Base-by-base conservation (phyloP, 2,797 vertebrate genomes). In the Sebastes goodei region DNA sequence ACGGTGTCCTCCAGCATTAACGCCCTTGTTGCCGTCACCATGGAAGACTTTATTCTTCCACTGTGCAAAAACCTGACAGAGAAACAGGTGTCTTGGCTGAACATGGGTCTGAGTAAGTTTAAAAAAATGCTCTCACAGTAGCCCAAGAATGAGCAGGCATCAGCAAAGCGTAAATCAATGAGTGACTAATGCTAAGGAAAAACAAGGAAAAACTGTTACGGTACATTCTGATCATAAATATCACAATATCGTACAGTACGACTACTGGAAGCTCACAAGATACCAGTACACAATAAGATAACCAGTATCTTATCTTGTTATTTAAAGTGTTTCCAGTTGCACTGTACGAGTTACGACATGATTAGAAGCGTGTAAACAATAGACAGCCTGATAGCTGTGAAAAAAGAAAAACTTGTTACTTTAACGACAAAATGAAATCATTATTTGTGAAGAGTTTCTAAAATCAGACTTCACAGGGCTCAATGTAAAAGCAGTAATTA, bases 1-100 rank as follows among this genome's bases (percentile, higher is more conserved):
- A 97, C 97, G 0, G 97, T 97, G 68, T 97, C 97, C 2, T 97
- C 97, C 72, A 97, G 97, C 88, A 97, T 97, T 79, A 97, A 97
- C 7, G 96, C 96, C 27, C 91, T 97, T 2, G 96, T 97, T 56
- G 96, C 97, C 2, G 97, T 97, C 59, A 96, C 96, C 0, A 69
- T 95, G 84, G 96, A 97, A 78, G 97, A 97, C 87, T 96, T 96
- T 67, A 76, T 97, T 27, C 82, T 91, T 35, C 96, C 95, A 0
- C 1, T 90, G 20, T 94, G 71, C 73, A 95, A 92, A 84, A 84
- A 83, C 70, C 83, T 96, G 77, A 93, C 92, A 71, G 69, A 92
- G 53, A 96, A 76, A 81, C 93, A 97, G 71, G 57, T 94, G 27
- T 77, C 78, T 35, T 96, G 96, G 96, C 76, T 96, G 86, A 97